Percentiles rank a stretch among this genome's conserved stretches.
phyloP scores from a whole-genome alignment of 2,113 vertebrate species.

The Epinephelus cyanopodus region DNA sequence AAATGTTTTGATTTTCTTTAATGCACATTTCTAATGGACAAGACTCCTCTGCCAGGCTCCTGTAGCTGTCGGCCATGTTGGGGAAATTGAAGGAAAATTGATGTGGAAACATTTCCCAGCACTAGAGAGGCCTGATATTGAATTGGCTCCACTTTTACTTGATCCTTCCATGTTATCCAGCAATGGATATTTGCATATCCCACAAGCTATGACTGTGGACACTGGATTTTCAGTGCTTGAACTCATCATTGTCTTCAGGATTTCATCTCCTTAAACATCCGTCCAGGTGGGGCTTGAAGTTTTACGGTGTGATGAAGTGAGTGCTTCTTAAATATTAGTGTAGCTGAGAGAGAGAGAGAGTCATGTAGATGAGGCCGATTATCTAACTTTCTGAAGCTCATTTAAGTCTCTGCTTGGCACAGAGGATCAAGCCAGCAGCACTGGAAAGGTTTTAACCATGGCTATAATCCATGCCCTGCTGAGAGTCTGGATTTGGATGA shows the following conservation, averaged over 20 bases:
- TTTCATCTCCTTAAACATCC: neutral
- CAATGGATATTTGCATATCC: conserved; percentile 35
- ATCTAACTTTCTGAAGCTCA: conserved; percentile 68
- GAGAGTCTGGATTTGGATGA: conserved; percentile 65
- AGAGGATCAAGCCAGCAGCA: conserved; percentile 61
- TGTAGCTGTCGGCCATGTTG: conserved; percentile 28
- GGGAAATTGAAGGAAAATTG: conserved; percentile 51
- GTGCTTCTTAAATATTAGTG: conserved; percentile 29
- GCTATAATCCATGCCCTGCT: conserved; percentile 73
- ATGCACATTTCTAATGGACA: conserved; percentile 54
- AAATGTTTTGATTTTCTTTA: conserved; percentile 56
- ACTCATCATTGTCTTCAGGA: conserved; percentile 3
- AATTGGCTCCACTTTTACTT: conserved; percentile 36
- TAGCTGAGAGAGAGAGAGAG: conserved; percentile 16
- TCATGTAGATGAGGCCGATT: conserved; percentile 65
- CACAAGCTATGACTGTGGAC: conserved; percentile 14
- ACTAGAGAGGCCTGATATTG: conserved; percentile 19
- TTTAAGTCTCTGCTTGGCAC: conserved; percentile 67
- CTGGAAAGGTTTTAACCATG: conserved; percentile 70
- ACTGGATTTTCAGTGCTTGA: neutral
- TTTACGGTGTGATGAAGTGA: conserved; percentile 14
- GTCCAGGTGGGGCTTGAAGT: conserved; percentile 6
- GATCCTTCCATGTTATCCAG: conserved; percentile 15
- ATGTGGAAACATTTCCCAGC: conserved; percentile 46
- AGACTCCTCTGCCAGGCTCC: conserved; percentile 38